phyloP scores from a whole-genome alignment of 2,888 invertebrate species.

The Noctua comes region DNA sequence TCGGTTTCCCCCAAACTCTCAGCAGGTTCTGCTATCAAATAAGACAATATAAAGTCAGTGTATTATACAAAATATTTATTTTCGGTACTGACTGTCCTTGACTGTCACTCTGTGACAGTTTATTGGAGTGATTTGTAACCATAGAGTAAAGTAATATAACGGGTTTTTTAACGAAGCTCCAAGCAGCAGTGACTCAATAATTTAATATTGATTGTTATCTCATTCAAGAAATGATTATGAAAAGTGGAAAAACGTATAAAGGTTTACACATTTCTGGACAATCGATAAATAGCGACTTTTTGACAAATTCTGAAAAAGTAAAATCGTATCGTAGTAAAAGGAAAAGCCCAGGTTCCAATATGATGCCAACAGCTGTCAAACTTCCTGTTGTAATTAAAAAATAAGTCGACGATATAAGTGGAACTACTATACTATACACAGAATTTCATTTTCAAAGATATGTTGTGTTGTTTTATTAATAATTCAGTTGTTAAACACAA shows the following conservation, averaged over 20 bases:
- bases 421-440: not conserved
- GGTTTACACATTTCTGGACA: not conserved
- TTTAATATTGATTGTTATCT: not conserved
- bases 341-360: not conserved
- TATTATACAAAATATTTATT: not conserved
- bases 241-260: not conserved
- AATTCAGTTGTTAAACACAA: not conserved
- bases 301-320: not conserved
- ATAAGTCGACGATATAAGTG: not conserved
- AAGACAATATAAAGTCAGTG: too few relatives aligned
- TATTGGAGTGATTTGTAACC: not conserved
- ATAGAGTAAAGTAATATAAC: too few relatives aligned
- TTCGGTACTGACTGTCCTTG: not conserved
- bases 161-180: not conserved
- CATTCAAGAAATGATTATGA: not conserved
- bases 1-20: not conserved
- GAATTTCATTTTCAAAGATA: slow-evolving; percentile 11
- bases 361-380: not conserved
- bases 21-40: not conserved
- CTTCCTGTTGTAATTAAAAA: slow-evolving; percentile 11
- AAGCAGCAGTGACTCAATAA: not conserved
- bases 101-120: not conserved
- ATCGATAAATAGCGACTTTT: not conserved
- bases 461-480: slow-evolving; percentile 37
- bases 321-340: not conserved